Base-by-base conservation (phyloP, 2,888 invertebrate genomes). In the Scelioninae gen. 2 region DNA sequence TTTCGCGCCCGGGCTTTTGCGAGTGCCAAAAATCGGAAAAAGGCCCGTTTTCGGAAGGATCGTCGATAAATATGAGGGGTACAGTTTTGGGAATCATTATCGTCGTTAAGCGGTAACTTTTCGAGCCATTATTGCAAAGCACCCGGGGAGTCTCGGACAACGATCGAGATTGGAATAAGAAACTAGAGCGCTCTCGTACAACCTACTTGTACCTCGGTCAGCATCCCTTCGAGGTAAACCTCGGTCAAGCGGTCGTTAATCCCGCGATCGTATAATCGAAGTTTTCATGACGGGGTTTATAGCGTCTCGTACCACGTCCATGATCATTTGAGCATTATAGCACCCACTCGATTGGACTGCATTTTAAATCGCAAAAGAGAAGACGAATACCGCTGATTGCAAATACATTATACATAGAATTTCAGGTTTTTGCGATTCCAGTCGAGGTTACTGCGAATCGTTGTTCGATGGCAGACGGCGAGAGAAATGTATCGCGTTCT, bases 151-250 rank as follows among this genome's bases (percentile, higher is more conserved):
- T 46, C 50, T 31, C 33, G 48, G 35, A 16, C 16, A 46, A 31
- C 55, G 64, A 73, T 61, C 70, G 67, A 70, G 74, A 67, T 61
- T 61, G 67, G 65, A 74, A 74, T 70, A 57, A 70, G 74, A 74
- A 69, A 74, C 67, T 67, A 74, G 70, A 58, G 61, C 57, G 61
- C 37, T 43, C 67, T 61, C 39, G 48, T 64, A 50, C 45, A 37
- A 69, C 60, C 52, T 48, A 61, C 61, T 72, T 61, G 64, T 57
- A 55, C 65, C 35, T 74, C 31, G 53, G 39, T 64, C 58, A 39
- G 57, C 61, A 63, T 73, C 67, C 67, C 69, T 61, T 55, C 63
- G 70, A 48, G 57, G 55, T 57, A 61, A 70, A 63, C 70, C 69
- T 67, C 58, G 57, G 52, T 55, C 73, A 63, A 68, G 63, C 61